Evolutionary conservation across 2,888 invertebrate genomes (phyloP).

Genomic region (Tipula confusa): DNA sequence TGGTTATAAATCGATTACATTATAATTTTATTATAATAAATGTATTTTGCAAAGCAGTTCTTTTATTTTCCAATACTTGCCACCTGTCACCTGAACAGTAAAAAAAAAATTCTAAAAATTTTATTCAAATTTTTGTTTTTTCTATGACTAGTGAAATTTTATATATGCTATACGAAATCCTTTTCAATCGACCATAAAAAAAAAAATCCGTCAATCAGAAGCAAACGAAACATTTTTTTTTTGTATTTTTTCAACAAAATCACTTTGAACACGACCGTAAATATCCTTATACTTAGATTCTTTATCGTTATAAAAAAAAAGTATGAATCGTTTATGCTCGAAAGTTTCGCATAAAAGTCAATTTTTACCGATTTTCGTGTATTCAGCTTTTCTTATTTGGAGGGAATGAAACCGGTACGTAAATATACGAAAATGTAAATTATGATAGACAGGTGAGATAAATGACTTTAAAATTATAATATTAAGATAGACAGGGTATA

Average conservation of each 20-base stretch:
- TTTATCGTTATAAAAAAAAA: not conserved
- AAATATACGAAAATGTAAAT: not conserved
- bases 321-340: not conserved
- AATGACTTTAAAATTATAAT: constrained; percentile 20
- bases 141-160: not conserved
- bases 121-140: not conserved
- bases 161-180: not conserved
- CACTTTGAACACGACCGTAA: not conserved
- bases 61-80: not conserved
- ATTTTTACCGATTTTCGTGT: not conserved
- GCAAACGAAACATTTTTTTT: not conserved
- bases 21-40: not conserved
- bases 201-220: not conserved
- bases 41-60: not conserved
- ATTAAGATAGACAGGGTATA: not conserved
- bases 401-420: not conserved
- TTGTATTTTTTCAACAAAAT: not conserved
- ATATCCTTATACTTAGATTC: not conserved
- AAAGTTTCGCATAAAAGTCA: constrained; percentile 1
- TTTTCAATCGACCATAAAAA: not conserved
- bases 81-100: not conserved
- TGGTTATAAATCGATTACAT: not conserved
- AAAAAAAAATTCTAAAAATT: not conserved
- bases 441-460: constrained; percentile 20
- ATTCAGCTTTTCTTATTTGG: not conserved